A percentile compares a stretch with the other conserved stretches of the same genome.
phyloP scores from a whole-genome alignment of 2,113 vertebrate species.

The Thryonomys swinderianus region DNA sequence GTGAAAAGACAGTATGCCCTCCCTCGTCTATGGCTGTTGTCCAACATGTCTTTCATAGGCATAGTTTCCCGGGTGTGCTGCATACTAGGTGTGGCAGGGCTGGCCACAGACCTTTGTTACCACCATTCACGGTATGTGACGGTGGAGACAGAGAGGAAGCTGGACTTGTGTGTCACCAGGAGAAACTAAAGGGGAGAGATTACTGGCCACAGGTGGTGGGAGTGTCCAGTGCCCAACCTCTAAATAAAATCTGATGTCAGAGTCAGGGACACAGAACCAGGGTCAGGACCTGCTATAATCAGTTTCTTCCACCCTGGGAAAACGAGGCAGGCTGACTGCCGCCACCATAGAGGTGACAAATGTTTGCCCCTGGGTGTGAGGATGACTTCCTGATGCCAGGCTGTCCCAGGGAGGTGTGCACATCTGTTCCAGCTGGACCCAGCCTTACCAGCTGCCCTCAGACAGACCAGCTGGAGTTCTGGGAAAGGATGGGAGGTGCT shows the following conservation, averaged over 20 bases:
- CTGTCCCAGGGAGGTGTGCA: neutral
- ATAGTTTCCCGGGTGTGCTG: neutral
- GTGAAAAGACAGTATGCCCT: neutral
- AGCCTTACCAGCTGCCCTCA: neutral
- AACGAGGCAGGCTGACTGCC: constrained; percentile 56
- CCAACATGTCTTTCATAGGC: neutral
- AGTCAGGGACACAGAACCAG: constrained; percentile 15
- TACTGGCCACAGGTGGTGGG: neutral
- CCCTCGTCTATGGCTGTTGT: neutral
- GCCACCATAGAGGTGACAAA: constrained; percentile 54
- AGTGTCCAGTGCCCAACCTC: neutral
- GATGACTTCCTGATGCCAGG: constrained; percentile 5
- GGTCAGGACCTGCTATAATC: constrained; percentile 50
- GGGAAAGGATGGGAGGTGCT: neutral
- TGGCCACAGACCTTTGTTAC: neutral
- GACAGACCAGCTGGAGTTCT: neutral
- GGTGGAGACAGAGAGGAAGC: neutral
- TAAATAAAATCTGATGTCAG: constrained; percentile 73
- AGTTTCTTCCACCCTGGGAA: constrained; percentile 58
- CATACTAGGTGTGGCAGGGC: accelerated
- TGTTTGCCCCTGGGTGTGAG: constrained; percentile 56
- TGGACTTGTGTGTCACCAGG: neutral
- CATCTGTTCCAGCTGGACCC: constrained; percentile 64
- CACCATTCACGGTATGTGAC: accelerated
- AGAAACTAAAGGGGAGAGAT: neutral